Evolutionary conservation across 23 tunicate genomes (phyloP), one percentile per base, ranked within the genome.

Genomic region (Aplidium turbinatum): DNA sequence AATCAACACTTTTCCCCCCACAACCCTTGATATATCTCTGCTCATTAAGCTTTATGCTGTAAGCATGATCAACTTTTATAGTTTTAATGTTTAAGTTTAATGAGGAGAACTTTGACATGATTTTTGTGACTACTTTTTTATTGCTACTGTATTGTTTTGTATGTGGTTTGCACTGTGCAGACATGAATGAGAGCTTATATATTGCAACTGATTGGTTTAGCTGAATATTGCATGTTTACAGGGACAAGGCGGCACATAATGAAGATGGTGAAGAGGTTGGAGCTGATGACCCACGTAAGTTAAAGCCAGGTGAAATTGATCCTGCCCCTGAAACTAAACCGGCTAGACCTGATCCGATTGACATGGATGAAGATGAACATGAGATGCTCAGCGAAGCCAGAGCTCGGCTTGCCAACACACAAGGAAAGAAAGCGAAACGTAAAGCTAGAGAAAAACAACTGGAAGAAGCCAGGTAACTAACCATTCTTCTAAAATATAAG

Each of bases 301-400:
- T 88, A 11, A 95, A 95, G 63, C 99, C 99, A 24, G 99, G 99
- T 3, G 99, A 95, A 65, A 88, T 88, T 40, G 96, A 88, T 77
- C 99, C 99, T 31, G 96, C 90, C 20, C 99, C 99, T 13, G 99
- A 95, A 75, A 95, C 99, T 5, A 88, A 95, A 75, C 99, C 99
- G 18, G 99, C 99, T 23, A 77, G 99, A 7, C 99, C 99, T 38
- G 96, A 88, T 58, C 96, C 99, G 29, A 68, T 95, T 56, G 99
- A 95, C 68, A 95, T 95, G 99, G 99, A 95, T 76, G 99, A 95
- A 69, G 96, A 95, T 75, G 99, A 95, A 45, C 75, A 77, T 45
- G 99, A 88, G 68, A 95, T 88, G 96, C 47, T 95, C 72, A 88
- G 96, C 68, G 96, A 95, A 63, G 96, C 96, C 23, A 70, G 96